A percentile compares a stretch with the other conserved stretches of the same genome.
phyloP scores from a whole-genome alignment of 2,797 vertebrate species.

The Galagoides demidoff region DNA sequence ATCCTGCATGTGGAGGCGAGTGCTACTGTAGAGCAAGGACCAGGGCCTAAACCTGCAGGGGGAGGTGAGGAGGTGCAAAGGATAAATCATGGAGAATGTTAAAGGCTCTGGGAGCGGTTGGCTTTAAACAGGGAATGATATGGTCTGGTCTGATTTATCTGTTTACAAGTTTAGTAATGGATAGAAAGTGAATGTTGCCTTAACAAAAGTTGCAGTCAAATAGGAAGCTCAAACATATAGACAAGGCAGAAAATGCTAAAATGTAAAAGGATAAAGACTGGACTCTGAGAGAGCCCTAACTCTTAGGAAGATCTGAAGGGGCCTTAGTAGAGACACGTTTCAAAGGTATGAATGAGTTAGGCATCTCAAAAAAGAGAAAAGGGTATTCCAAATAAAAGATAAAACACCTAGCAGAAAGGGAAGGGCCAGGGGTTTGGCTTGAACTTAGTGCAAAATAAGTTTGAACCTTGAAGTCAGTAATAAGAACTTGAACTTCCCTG shows the following conservation, averaged over 20 bases:
- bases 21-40: neutral
- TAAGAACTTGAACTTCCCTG: neutral
- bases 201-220: neutral
- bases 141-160: neutral
- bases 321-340: neutral
- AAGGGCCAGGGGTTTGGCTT: neutral
- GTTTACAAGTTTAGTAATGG: neutral
- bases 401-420: neutral
- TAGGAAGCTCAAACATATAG: neutral
- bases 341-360: neutral
- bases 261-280: neutral
- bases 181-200: neutral
- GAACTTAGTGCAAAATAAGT: neutral
- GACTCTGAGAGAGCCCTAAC: neutral
- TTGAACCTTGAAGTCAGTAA: neutral
- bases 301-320: neutral
- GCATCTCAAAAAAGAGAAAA: neutral
- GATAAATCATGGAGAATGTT: fast-evolving
- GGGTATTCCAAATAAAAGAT: neutral
- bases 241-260: neutral
- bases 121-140: neutral
- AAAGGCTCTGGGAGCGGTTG: neutral
- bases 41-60: neutral
- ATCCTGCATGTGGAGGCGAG: neutral
- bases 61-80: too few relatives aligned